Base-by-base conservation (phyloP, 92 coral and sea anemone genomes). In the Palythoa grandis region DNA sequence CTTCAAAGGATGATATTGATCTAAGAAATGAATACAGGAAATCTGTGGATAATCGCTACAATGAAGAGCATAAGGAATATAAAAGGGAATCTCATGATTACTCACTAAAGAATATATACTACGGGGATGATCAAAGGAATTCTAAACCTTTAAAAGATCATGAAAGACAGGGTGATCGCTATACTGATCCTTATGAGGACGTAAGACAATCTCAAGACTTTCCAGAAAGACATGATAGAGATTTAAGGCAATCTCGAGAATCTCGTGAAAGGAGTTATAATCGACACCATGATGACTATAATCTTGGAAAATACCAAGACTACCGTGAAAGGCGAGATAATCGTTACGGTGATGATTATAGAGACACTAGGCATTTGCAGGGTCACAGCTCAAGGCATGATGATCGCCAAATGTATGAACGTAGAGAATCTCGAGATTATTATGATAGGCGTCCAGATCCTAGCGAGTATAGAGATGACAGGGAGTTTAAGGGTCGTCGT, bases 301-400 rank as follows among this genome's bases (percentile, higher is more conserved):
- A 77, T 17, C 13, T 14, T 16, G 82, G 66, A 57, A 24, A 37
- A 5, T n/a, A 11, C 17, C 52, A 14, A 50, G 38, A 74, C 11
- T 38, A 56, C 69, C 63, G 52, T 54, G 66, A 13, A 77, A 54
- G 82, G 37, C 16, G 83, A 78, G 53, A 78, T 35, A 39, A 37
- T 77, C 70, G 12, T 17, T 17, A 7, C 35, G 69, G 56, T 23
- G 68, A 58, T 56, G 83, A 78, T n/a, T 58, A 58, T 78, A 76
- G 80, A 29, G 71, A 78, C 17, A 15, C 67, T 25, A 35, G 83
- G 17, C 50, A 40, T 43, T 73, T 20, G 77, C 77, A 73, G 39
- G 77, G 54, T 35, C 48, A 19, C n/a, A 13, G 7, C 11, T 52
- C 35, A 35, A 35, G 76, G 19, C 50, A 10, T 11, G 74, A 19